Evolutionary conservation across 2,113 vertebrate species (phyloP), one percentile per base, ranked within the genome.

Genomic region (Rynchops niger): DNA sequence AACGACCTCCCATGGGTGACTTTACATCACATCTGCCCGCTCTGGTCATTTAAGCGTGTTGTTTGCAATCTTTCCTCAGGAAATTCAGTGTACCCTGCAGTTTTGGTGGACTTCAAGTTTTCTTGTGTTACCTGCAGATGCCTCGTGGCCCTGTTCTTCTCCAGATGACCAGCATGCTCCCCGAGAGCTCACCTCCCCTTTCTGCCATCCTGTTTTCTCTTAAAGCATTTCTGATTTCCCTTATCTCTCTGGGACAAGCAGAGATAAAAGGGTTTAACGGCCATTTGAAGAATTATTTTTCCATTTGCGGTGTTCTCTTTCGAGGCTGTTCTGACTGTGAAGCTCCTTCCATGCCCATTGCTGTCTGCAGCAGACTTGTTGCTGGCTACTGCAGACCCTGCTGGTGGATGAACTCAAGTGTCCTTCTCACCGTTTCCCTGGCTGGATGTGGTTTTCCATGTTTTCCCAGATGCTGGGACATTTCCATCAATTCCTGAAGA

Each of bases 401-500:
- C 22, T 8, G n/a, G 13, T 7, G 40, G n/a, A 14, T 55, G 52
- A 65, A 12, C 58, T 63, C 55, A 1, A 12, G 5, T 42, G 15
- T 58, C 61, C 40, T 36, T 49, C 27, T 66, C 40, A 7, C 5
- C 7, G 0, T 23, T n/a, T 40, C 49, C 50, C 34, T 19, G 45
- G 13, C 55, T 49, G 93, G 53, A 25, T 12, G 0, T 14, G 36
- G 11, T 65, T 43, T 34, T 16, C 45, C 43, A 9, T 0, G 0
- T 27, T 94, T 52, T 89, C 69, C 42, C 65, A 76, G 63, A 6
- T 4, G 4, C 15, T 15, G 1, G 7, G 47, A 14, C 34, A 43
- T 56, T 79, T 72, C 70, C 66, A 63, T 11, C 49, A 11, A 0
- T 4, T 79, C 43, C 82, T 59, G 56, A 50, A 79, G 70, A 72